Evolutionary conservation across 2,888 invertebrate species (phyloP), one percentile per base, ranked within the genome.

Genomic region (Cylindroiulus punctatus): DNA sequence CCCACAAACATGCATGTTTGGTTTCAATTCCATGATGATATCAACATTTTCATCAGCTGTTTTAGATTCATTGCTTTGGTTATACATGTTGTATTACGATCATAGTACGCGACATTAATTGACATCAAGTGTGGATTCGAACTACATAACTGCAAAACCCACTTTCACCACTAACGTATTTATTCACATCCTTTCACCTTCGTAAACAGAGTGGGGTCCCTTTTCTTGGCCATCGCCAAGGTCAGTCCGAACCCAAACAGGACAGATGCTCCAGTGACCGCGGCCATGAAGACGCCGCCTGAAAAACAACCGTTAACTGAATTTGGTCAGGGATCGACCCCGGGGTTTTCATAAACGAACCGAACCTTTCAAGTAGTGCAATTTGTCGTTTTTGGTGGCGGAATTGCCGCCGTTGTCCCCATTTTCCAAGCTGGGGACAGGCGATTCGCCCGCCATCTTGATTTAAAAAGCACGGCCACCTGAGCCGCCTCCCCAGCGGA

Each of bases 171-270:
- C n/a, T n/a, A n/a, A n/a, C n/a, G n/a, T n/a, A n/a, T n/a, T n/a
- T n/a, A n/a, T n/a, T n/a, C n/a, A n/a, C n/a, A n/a, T n/a, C n/a
- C n/a, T n/a, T n/a, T n/a, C n/a, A 91, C 91, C 89, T 96, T 95
- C 88, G 93, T 94, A 90, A 97, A 95, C 90, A 94, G 94, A 90
- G 94, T 93, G 0, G 95, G 95, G 90, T 97, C 97, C 87, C 94
- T 93, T 90, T 94, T 95, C 90, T 95, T 96, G 0, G 95, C 95
- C 86, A 94, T 93, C 22, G 95, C 93, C 82, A 98, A 89, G 12
- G 97, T 95, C 87, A 93, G 93, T 36, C 96, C 94, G 91, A 98
- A 98, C 8, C 97, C 97, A 89, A 94, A 92, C 14, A 96, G 90
- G 1, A 96, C 94, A 0, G 97, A 95, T 84, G 96, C 92, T 10